Percentiles rank a stretch among this genome's conserved stretches.
Evolutionary conservation across 2,888 invertebrate genomes (phyloP).

Genomic region (Crocallis elinguaria): DNA sequence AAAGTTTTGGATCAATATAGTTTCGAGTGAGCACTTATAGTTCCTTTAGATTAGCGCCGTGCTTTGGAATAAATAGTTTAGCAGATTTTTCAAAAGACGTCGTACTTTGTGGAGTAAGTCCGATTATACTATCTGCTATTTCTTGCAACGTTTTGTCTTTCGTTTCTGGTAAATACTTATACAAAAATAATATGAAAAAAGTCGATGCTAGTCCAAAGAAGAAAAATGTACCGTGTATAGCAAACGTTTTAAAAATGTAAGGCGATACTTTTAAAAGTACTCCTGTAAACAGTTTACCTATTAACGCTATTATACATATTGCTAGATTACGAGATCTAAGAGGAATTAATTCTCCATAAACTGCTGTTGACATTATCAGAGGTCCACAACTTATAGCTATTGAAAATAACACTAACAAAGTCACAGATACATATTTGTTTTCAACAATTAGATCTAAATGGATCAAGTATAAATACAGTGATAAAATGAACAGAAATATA

Average conservation of each 20-base stretch:
- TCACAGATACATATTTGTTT: conserved; percentile 40
- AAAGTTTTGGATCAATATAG: too few relatives aligned
- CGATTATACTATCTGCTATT: conserved; percentile 31
- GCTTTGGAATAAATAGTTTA: background rate
- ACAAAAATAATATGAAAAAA: conserved; percentile 33
- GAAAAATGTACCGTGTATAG: conserved; percentile 47
- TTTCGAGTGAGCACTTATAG: too few relatives aligned
- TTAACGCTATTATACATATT: conserved; percentile 29
- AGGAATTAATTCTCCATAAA: conserved; percentile 49
- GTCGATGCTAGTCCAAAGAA: conserved; percentile 40
- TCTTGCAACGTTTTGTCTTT: conserved; percentile 57
- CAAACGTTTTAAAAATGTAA: conserved; percentile 40
- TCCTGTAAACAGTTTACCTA: conserved; percentile 19
- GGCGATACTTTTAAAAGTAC: conserved; percentile 46
- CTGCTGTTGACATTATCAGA: conserved; percentile 39
- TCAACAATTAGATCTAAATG: conserved; percentile 37
- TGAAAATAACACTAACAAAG: conserved; percentile 43
- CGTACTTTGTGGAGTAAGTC: background rate
- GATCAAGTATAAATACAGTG: conserved; percentile 47
- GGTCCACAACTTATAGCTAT: conserved; percentile 51
- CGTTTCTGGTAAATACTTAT: conserved; percentile 55
- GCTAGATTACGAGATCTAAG: conserved; percentile 44
- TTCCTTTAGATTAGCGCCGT: too few relatives aligned
- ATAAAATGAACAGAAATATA: conserved; percentile 40
- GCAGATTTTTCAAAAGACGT: background rate